phyloP scores from a whole-genome alignment of 1,140 invertebrate genomes.

The Cyclina sinensis region DNA sequence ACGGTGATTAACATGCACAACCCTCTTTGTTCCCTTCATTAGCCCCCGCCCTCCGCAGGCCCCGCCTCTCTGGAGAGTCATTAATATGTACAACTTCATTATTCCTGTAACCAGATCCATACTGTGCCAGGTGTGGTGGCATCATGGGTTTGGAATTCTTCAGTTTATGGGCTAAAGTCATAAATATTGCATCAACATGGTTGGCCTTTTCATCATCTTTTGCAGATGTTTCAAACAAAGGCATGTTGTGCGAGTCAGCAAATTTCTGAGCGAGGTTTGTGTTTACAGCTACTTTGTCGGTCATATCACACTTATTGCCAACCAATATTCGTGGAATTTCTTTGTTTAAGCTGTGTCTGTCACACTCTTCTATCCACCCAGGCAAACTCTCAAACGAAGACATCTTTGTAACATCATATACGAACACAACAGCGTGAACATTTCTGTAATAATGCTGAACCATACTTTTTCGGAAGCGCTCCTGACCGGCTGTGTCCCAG shows the following conservation, averaged over 20 bases:
- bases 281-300: constrained; percentile 89
- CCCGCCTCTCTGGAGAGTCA: constrained; percentile 72
- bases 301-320: constrained; percentile 88
- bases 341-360: constrained; percentile 89
- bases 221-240: constrained; percentile 93
- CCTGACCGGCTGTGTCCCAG: constrained; percentile 91
- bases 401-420: constrained; percentile 90
- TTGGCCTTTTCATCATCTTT: constrained; percentile 92
- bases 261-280: constrained; percentile 90
- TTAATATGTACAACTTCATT: constrained; percentile 73
- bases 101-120: constrained; percentile 58
- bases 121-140: constrained; percentile 75
- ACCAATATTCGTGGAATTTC: constrained; percentile 92
- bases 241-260: constrained; percentile 92
- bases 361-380: constrained; percentile 92
- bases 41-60: constrained; percentile 53
- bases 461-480: constrained; percentile 92
- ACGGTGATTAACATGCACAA: constrained; percentile 57
- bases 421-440: constrained; percentile 93
- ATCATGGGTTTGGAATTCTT: constrained; percentile 86
- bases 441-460: constrained; percentile 94
- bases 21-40: constrained; percentile 62
- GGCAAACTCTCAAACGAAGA: constrained; percentile 90
- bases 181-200: constrained; percentile 94
- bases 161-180: constrained; percentile 92